A percentile compares a stretch with the other conserved stretches of the same genome.
phyloP scores from a whole-genome alignment of 2,113 vertebrate genomes.

The Willisornis vidua region DNA sequence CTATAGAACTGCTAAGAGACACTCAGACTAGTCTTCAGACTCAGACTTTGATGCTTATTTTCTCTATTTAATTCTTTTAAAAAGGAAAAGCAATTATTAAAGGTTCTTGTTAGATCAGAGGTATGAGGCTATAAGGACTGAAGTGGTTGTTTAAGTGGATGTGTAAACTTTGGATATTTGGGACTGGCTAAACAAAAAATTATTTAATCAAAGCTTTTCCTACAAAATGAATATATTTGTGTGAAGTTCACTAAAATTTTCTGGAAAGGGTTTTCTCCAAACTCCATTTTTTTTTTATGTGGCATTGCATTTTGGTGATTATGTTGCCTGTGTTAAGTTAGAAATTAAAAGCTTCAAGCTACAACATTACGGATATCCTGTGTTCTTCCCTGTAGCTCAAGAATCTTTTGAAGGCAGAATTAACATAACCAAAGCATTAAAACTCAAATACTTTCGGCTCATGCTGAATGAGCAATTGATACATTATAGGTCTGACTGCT shows the following conservation, averaged over 20 bases:
- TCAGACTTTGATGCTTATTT: neutral
- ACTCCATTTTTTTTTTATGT: fast-evolving
- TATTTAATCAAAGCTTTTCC: neutral
- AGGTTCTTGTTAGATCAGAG: neutral
- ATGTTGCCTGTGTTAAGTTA: neutral
- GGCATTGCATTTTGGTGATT: neutral
- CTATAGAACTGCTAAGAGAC: neutral
- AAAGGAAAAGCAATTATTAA: neutral
- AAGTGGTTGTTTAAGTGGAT: neutral
- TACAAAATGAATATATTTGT: neutral
- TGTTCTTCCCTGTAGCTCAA: neutral
- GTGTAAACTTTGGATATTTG: neutral
- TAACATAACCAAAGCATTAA: neutral
- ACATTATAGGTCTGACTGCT: neutral
- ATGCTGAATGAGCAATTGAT: neutral
- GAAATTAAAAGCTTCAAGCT: neutral
- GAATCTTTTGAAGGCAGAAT: neutral
- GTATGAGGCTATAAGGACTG: neutral
- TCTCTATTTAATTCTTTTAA: neutral
- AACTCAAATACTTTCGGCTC: neutral
- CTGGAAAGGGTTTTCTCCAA: neutral
- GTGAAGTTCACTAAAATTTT: neutral
- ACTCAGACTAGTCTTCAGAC: neutral
- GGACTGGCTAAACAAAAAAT: neutral
- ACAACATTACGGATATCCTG: neutral